Evolutionary conservation across 2,113 vertebrate species (phyloP).

Genomic region (Hucho hucho): DNA sequence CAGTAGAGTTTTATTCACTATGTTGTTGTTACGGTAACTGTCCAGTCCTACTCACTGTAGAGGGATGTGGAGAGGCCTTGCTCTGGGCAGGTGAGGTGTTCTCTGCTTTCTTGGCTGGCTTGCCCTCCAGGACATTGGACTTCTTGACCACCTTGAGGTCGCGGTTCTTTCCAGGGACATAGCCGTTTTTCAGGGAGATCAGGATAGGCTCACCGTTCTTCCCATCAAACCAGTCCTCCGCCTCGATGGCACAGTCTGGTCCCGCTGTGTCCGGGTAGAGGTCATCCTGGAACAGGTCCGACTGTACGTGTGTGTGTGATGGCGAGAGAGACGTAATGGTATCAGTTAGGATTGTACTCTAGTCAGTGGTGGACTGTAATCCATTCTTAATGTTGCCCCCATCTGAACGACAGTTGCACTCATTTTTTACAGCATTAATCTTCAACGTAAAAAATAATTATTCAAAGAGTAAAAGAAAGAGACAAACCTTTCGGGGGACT

Average conservation of each 20-base stretch:
- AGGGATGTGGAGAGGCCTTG: constrained; percentile 63
- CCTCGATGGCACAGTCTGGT: constrained; percentile 89
- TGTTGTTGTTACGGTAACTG: neutral
- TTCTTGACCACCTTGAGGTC: constrained; percentile 95
- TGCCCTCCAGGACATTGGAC: constrained; percentile 87
- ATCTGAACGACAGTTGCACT: too few species aligned
- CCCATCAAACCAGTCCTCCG: constrained; percentile 94
- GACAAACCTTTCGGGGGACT: constrained; percentile 90
- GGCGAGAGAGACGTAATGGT: constrained; percentile 6
- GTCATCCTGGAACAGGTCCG: constrained; percentile 97
- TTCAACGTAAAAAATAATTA: neutral
- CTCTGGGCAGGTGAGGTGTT: constrained; percentile 78
- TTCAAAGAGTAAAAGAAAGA: neutral
- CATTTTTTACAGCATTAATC: too few species aligned
- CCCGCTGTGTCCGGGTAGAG: constrained; percentile 93
- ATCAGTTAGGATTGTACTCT: neutral
- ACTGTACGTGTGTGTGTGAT: constrained; percentile 70
- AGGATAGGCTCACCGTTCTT: constrained; percentile 90
- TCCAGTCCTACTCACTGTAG: constrained; percentile 62
- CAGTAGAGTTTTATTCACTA: neutral
- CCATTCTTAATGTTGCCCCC: too few species aligned
- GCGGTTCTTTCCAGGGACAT: constrained; percentile 90
- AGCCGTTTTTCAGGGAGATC: constrained; percentile 94
- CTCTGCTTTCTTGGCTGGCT: constrained; percentile 83
- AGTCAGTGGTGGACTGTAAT: neutral